A percentile compares a stretch with the other conserved stretches of the same genome.
phyloP scores from a whole-genome alignment of 1,140 invertebrate species.

The Diorhabda elongata region DNA sequence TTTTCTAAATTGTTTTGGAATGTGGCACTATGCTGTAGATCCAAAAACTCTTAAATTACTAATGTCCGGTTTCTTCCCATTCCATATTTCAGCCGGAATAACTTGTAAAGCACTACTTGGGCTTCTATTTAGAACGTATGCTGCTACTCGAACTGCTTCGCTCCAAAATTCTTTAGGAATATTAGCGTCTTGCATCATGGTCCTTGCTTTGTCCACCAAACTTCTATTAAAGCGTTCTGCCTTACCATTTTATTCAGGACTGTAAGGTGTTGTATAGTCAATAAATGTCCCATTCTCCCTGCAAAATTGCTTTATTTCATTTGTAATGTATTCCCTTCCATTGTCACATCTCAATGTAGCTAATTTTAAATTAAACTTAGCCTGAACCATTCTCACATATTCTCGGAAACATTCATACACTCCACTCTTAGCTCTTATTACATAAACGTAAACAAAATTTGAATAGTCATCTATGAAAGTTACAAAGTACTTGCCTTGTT shows the following conservation, averaged over 20 bases:
- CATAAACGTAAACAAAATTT: conserved; percentile 22
- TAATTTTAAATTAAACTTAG: too few relatives aligned
- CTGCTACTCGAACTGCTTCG: conserved; percentile 23
- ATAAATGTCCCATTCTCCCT: conserved; percentile 29
- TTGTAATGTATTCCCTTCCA: conserved; percentile 31
- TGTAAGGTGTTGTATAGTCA: conserved; percentile 42
- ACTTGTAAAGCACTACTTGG: neutral
- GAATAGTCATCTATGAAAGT: conserved; percentile 34
- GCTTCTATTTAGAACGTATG: neutral
- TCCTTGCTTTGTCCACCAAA: conserved; percentile 46
- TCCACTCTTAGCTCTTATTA: neutral
- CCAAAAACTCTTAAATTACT: conserved; percentile 39
- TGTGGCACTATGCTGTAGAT: conserved; percentile 34
- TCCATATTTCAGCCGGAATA: conserved; percentile 29
- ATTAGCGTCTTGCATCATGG: conserved; percentile 30
- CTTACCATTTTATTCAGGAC: conserved; percentile 53
- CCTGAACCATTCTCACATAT: neutral
- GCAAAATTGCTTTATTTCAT: conserved; percentile 31
- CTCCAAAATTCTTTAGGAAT: conserved; percentile 28
- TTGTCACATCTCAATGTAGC: conserved; percentile 23
- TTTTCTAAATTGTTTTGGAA: conserved; percentile 30
- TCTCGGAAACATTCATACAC: conserved; percentile 20
- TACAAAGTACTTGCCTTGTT: conserved; percentile 42
- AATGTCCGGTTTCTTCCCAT: conserved; percentile 33
- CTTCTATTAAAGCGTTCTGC: conserved; percentile 50